Evolutionary conservation across 2,888 invertebrate species (phyloP), one percentile per base, ranked within the genome.

Genomic region (Dexiosoma caninum): DNA sequence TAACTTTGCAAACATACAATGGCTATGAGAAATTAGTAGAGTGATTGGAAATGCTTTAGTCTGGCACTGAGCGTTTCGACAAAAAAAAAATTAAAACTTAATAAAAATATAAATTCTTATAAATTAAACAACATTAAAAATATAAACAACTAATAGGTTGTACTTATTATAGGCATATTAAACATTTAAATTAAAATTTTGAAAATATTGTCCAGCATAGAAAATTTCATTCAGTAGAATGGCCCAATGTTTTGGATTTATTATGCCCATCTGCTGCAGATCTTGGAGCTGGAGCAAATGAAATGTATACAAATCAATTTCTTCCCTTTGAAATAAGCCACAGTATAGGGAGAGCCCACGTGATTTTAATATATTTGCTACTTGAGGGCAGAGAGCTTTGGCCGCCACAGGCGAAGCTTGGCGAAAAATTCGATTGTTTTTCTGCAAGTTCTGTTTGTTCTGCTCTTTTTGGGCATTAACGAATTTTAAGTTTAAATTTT

Each of bases 231-330:
- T n/a, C 81, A 75, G 35, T 12, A 83, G 27, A 3, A 35, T 21
- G 16, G 35, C 60, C 14, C 82, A 78, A 78, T 88, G 87, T 3
- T 83, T 83, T 7, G 82, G 83, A 10, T 85, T 84, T 0, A 80
- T 83, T 2, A 88, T 84, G 1, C 87, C 88, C 44, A 88, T 77
- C 3, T 83, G 66, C 12, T 84, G 84, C 14, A 88, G 77, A 55
- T 88, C 88, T 9, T 84, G 83, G 0, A 85, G 55, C 3, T 84
- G 85, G 79, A 88, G 84, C 12, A 82, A 72, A 2, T 85, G 80
- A 5, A 88, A 84, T 2, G 85, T 84, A 2, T 83, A 77, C 14
- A 86, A 76, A 74, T 88, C 88, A 16, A 88, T 86, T 81, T 88
- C 88, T 49, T 88, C 86, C 12, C 84, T 83, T 12, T 86, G 85